Evolutionary conservation across 2,888 invertebrate genomes (phyloP).

Genomic region (Cantharis flavilabris): DNA sequence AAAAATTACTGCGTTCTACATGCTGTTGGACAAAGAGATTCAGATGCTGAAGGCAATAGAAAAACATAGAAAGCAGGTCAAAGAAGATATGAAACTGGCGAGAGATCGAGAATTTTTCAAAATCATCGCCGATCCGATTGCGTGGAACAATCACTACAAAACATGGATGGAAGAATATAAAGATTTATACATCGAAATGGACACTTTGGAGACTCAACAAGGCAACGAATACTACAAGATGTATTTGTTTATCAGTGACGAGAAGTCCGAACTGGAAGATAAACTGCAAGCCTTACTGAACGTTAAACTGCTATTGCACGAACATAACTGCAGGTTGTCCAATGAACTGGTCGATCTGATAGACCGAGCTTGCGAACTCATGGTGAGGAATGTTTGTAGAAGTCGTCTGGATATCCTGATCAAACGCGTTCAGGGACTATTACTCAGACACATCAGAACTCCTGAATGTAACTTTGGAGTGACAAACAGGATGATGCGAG

Average conservation of each 20-base stretch:
- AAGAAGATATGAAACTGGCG: slow-evolving; percentile 63
- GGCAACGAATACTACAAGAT: slow-evolving; percentile 76
- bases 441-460: slow-evolving; percentile 63
- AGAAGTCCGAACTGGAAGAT: slow-evolving; percentile 64
- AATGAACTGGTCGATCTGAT: slow-evolving; percentile 66
- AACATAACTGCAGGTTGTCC: slow-evolving; percentile 62
- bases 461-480: slow-evolving; percentile 64
- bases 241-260: slow-evolving; percentile 68
- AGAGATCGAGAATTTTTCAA: slow-evolving; percentile 68
- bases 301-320: slow-evolving; percentile 69
- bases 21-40: slow-evolving; percentile 75
- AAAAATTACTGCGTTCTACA: slow-evolving; percentile 70
- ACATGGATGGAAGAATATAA: slow-evolving; percentile 58
- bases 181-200: slow-evolving; percentile 70
- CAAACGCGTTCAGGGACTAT: slow-evolving; percentile 64
- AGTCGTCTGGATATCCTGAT: slow-evolving; percentile 67
- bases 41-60: slow-evolving; percentile 72
- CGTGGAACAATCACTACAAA: slow-evolving; percentile 65
- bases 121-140: slow-evolving; percentile 71
- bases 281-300: slow-evolving; percentile 72
- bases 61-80: slow-evolving; percentile 65
- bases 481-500: slow-evolving; percentile 58
- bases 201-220: slow-evolving; percentile 78
- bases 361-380: slow-evolving; percentile 72
- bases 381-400: slow-evolving; percentile 65